Evolutionary conservation across 2,113 vertebrate genomes (phyloP).

Genomic region (Hyperoodon ampullatus): DNA sequence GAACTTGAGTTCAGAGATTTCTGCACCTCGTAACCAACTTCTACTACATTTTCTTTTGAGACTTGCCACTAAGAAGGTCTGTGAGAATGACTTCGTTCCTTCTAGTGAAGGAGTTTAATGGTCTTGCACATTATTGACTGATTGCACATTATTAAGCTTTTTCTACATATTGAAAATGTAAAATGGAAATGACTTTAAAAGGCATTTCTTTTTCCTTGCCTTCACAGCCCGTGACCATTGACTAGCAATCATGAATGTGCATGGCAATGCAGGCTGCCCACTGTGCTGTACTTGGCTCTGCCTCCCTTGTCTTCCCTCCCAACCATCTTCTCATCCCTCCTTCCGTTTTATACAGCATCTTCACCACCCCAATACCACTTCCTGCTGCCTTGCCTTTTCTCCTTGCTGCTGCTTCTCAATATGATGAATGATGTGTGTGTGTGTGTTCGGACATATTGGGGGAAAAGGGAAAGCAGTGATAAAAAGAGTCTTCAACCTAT

Average conservation of each 20-base stretch:
- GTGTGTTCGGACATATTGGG: neutral
- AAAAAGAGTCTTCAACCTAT: neutral
- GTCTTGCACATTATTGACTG: conserved; percentile 57
- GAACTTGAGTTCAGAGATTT: neutral
- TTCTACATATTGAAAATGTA: conserved; percentile 31
- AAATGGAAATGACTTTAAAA: conserved; percentile 42
- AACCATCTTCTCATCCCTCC: neutral
- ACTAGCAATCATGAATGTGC: neutral
- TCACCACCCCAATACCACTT: neutral
- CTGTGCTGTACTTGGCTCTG: neutral
- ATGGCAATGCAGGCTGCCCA: neutral
- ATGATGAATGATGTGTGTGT: neutral
- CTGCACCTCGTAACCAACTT: neutral
- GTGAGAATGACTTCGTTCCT: neutral
- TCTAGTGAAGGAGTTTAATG: conserved; percentile 51
- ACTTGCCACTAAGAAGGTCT: neutral
- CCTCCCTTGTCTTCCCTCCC: neutral
- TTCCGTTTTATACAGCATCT: neutral
- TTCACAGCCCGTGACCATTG: neutral
- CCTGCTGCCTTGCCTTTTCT: neutral
- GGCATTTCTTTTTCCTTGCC: neutral
- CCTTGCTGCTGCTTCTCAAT: neutral
- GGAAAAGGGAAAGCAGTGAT: neutral
- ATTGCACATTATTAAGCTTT: conserved; percentile 39
- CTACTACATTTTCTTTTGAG: conserved; percentile 27